Percentiles rank a stretch among this genome's conserved stretches.
phyloP scores from a whole-genome alignment of 2,797 vertebrate species.

The Megaceryle alcyon region DNA sequence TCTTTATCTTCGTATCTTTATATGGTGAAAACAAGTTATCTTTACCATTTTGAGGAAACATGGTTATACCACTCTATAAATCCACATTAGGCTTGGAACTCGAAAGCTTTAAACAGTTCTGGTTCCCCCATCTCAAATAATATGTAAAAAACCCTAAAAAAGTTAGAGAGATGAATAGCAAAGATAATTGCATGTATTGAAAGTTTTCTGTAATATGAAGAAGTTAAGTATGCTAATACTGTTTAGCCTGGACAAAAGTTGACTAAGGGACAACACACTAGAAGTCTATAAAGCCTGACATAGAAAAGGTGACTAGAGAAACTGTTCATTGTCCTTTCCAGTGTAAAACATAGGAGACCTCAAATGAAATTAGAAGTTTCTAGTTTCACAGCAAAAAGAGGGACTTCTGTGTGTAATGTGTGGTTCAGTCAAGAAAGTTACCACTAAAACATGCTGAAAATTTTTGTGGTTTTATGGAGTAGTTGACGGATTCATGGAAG shows the following conservation, averaged over 20 bases:
- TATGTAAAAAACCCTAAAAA: conserved; percentile 5
- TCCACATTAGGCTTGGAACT: not conserved
- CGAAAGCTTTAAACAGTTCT: conserved; percentile 17
- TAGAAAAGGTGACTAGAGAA: not conserved
- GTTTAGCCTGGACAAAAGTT: conserved; percentile 2
- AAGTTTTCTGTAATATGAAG: not conserved
- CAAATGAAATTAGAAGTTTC: not conserved
- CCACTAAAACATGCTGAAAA: not conserved
- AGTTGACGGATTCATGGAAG: not conserved
- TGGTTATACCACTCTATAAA: conserved; percentile 21
- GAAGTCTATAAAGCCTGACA: not conserved
- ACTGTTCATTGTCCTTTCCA: not conserved
- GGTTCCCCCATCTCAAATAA: not conserved
- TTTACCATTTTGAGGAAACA: conserved; percentile 26
- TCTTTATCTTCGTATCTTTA: conserved; percentile 13
- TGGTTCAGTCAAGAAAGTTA: not conserved
- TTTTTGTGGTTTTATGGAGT: not conserved
- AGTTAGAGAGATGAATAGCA: not conserved
- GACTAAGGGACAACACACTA: not conserved
- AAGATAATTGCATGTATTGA: not conserved
- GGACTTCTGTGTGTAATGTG: not conserved
- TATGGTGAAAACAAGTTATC: conserved; percentile 5
- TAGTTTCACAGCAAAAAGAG: not conserved
- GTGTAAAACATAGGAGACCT: not conserved
- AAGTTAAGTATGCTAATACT: not conserved